Conservation (phyloP, 2,797 vertebrate genomes). For the Siniperca scherzeri region DNA sequence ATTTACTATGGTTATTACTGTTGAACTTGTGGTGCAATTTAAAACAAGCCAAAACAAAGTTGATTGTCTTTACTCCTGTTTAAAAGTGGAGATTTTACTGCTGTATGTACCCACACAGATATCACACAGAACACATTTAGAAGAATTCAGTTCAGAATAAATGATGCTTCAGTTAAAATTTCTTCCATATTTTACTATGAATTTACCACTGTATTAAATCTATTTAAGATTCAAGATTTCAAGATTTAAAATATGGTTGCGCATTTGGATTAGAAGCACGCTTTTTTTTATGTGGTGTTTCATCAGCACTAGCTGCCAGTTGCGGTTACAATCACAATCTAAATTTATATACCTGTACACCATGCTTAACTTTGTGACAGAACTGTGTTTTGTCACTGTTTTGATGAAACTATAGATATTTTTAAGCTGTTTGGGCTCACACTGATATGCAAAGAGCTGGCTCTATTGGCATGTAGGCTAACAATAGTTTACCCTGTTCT, state of each 20-base stretch:
- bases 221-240: slow-evolving; percentile 22
- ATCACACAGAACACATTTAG: slow-evolving; percentile 16
- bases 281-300: slow-evolving; percentile 54
- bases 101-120: slow-evolving; percentile 48
- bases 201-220: slow-evolving; percentile 46
- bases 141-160: slow-evolving; percentile 43
- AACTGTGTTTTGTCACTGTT: slow-evolving; percentile 70
- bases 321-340: slow-evolving; percentile 75
- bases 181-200: slow-evolving; percentile 30
- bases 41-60: slow-evolving; percentile 45
- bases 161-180: slow-evolving; percentile 35
- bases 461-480: slow-evolving; percentile 74
- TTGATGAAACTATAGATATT: slow-evolving; percentile 64
- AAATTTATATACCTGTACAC: slow-evolving; percentile 59
- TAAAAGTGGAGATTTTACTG: slow-evolving; percentile 40
- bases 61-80: slow-evolving; percentile 22
- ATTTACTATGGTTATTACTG: slow-evolving; percentile 28
- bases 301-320: slow-evolving; percentile 69
- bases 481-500: slow-evolving; percentile 49
- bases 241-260: slow-evolving; percentile 36
- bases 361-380: slow-evolving; percentile 51
- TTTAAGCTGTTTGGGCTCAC: slow-evolving; percentile 65
- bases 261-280: slow-evolving; percentile 58
- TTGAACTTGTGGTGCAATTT: slow-evolving; percentile 48
- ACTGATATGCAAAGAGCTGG: slow-evolving; percentile 81